These are phyloP conservation scores for Gallinago paraguaiae DNA, from an alignment of 2,113 vertebrate genomes.

Conservation along the genomic window DNA sequence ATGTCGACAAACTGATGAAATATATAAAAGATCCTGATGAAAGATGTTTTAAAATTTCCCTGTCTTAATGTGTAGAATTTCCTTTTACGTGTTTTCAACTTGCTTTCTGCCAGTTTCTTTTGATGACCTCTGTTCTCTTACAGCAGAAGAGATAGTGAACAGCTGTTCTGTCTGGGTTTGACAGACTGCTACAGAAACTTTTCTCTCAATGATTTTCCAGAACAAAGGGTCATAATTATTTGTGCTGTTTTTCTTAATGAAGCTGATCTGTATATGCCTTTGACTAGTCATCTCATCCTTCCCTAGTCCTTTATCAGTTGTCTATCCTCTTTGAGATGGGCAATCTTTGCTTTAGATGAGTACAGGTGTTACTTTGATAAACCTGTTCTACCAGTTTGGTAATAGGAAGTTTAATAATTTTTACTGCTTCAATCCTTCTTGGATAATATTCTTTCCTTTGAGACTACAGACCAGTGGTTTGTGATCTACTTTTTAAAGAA, in stretches of 20 bases:
- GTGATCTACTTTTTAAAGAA: not conserved
- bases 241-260: not conserved
- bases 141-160: not conserved
- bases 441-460: not conserved
- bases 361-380: not conserved
- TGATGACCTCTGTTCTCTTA: not conserved
- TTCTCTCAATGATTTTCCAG: not conserved
- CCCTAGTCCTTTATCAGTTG: not conserved
- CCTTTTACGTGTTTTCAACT: not conserved
- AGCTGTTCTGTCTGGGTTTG: not conserved
- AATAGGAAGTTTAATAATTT: not conserved
- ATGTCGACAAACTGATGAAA: too few relatives aligned
- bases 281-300: not conserved
- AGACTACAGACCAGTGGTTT: not conserved
- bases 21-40: not conserved
- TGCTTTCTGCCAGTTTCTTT: not conserved
- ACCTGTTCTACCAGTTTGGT: not conserved
- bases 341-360: not conserved
- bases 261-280: not conserved
- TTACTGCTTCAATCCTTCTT: not conserved
- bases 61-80: not conserved
- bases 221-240: not conserved
- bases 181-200: not conserved
- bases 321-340: not conserved
- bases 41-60: not conserved